Base-by-base conservation (phyloP, 23 tunicate genomes). In the Oikopleura albicans region DNA sequence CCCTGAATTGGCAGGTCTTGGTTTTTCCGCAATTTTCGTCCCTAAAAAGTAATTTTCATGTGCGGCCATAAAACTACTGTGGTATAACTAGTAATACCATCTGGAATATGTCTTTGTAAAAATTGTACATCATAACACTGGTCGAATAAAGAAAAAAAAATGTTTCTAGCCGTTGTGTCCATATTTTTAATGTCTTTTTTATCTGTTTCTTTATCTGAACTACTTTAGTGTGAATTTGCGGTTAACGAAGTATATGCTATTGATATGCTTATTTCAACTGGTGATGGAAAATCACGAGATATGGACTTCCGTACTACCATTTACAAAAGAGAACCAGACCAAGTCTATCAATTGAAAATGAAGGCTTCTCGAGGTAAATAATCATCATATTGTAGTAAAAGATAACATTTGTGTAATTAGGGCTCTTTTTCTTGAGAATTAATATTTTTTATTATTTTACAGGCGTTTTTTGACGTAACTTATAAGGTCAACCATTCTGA, bases 241-340 rank as follows among this genome's bases (percentile, higher is more conserved):
- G 85, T 86, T 39, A 91, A 94, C 83, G 98, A 94, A 85, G 98
- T 94, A 40, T 94, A 88, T 71, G 98, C 98, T 31, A 86, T 92
- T 27, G 98, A 94, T 76, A 87, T 89, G 37, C 63, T 90, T 39
- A 94, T 90, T 0, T 88, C 91, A 85, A 88, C 88, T 0, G 98
- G 98, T 0, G 98, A 94, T 22, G 98, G 98, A 41, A 90, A 89
- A 40, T 89, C 98, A n/a, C 84, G 88, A 39, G 96, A 90, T 31
- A 41, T 75, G 56, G 98, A 90, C 85, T 56, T 91, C 39, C 40
- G 98, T 12, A 94, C 98, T 4, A 94, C 98, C 36, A 86, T 94
- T 28, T 94, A 90, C 88, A 94, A 94, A 83, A 85, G 98, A 41
- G 91, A 94, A 63, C 98, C 96, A 35, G 96, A 94, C 28, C 87